A percentile compares a stretch with the other conserved stretches of the same genome.
phyloP scores from a whole-genome alignment of 2,888 invertebrate species.

The Eristalis arbustorum region DNA sequence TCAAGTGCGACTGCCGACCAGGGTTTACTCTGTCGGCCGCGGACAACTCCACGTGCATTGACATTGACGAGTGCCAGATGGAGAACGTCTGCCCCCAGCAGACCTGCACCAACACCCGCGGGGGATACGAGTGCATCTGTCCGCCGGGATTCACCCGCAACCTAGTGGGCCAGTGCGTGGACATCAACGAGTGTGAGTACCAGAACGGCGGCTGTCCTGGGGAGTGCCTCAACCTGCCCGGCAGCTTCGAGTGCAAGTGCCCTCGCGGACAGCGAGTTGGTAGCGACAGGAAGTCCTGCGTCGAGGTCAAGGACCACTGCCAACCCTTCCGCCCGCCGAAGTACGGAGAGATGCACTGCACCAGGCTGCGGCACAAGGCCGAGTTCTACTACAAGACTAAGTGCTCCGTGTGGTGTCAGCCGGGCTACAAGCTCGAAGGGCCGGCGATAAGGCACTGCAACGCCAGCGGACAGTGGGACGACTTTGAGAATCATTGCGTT shows the following conservation, averaged over 20 bases:
- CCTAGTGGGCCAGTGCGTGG: conserved; percentile 81
- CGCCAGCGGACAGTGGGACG: conserved; percentile 81
- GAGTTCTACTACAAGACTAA: conserved; percentile 78
- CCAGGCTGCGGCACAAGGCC: conserved; percentile 77
- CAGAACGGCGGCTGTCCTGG: conserved; percentile 78
- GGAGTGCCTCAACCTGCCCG: conserved; percentile 80
- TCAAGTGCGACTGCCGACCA: conserved; percentile 79
- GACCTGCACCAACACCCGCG: conserved; percentile 81
- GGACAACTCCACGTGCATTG: conserved; percentile 76
- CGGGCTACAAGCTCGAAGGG: conserved; percentile 82
- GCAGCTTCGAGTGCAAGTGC: conserved; percentile 82
- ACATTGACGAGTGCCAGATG: conserved; percentile 82
- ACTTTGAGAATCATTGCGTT: conserved; percentile 81
- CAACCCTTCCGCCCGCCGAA: conserved; percentile 75
- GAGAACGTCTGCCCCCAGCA: conserved; percentile 82
- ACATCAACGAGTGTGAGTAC: conserved; percentile 82
- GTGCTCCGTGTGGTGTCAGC: conserved; percentile 78
- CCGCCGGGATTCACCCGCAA: conserved; percentile 82
- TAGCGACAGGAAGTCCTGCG: conserved; percentile 73
- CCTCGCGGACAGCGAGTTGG: conserved; percentile 77
- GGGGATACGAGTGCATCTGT: conserved; percentile 83
- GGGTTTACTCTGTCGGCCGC: conserved; percentile 78
- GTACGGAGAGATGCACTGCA: conserved; percentile 78
- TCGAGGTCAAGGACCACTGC: conserved; percentile 76
- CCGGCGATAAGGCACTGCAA: conserved; percentile 81